phyloP scores from a whole-genome alignment of 2,797 vertebrate species.

The Chrysocyon brachyurus region DNA sequence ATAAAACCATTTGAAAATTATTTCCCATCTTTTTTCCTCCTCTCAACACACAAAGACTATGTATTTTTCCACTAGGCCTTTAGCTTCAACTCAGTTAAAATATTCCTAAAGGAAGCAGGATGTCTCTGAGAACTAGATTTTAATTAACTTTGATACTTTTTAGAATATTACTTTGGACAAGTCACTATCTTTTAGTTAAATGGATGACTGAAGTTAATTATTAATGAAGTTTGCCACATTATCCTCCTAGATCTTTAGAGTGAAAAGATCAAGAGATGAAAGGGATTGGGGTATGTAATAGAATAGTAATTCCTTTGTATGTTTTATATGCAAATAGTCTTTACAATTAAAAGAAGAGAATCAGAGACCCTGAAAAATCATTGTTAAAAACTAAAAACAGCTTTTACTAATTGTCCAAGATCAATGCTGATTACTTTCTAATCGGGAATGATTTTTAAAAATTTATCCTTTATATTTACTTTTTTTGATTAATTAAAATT shows the following conservation, averaged over 20 bases:
- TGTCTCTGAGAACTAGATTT: neutral
- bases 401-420: neutral
- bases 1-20: neutral
- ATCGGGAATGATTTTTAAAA: neutral
- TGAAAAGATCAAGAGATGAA: neutral
- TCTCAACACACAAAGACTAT: neutral
- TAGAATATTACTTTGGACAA: neutral
- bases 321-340: neutral
- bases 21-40: neutral
- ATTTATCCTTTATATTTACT: neutral
- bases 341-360: conserved; percentile 12
- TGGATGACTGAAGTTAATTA: neutral
- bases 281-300: neutral
- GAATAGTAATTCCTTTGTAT: neutral
- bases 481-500: neutral
- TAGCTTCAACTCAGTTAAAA: neutral
- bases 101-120: neutral
- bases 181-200: neutral
- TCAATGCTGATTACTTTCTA: neutral
- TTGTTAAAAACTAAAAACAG: neutral
- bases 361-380: neutral
- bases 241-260: neutral
- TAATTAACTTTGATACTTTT: neutral
- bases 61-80: neutral
- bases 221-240: neutral